A percentile compares a stretch with the other conserved stretches of the same genome.
Evolutionary conservation across 2,113 vertebrate genomes (phyloP).

Genomic region (Brachypodius melanocephalos): DNA sequence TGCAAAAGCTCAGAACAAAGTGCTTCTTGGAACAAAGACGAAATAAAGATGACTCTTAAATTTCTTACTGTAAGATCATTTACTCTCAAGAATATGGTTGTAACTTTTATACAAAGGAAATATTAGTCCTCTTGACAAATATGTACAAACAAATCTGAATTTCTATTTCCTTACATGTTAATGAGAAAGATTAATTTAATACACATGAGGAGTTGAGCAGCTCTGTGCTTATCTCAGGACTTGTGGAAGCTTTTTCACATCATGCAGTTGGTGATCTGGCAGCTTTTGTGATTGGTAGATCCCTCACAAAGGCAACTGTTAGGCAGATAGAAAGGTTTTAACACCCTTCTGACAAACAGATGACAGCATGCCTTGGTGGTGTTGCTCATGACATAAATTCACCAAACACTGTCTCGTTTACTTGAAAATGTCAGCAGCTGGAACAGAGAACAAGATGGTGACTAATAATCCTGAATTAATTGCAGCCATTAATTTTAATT

Average conservation of each 20-base stretch:
- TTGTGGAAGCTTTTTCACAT: not conserved
- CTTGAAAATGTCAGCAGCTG: conserved; percentile 65
- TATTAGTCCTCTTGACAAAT: not conserved
- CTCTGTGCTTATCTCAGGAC: not conserved
- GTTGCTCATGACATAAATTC: conserved; percentile 7
- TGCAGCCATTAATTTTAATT: conserved; percentile 65
- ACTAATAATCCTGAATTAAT: conserved; percentile 64
- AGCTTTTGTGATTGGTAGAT: not conserved
- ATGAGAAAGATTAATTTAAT: conserved; percentile 12
- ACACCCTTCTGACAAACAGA: conserved; percentile 16
- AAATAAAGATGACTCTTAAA: not conserved
- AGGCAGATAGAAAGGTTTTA: conserved; percentile 25
- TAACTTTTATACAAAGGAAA: not conserved
- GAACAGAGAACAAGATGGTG: conserved; percentile 19
- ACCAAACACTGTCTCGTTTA: conserved; percentile 13
- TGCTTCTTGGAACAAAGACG: not conserved
- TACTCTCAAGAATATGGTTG: not conserved
- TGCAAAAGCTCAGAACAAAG: not conserved
- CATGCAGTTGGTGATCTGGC: not conserved
- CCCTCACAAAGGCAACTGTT: not conserved
- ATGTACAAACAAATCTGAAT: not conserved
- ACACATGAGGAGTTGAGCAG: not conserved
- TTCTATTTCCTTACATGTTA: not conserved
- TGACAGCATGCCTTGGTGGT: conserved; percentile 3
- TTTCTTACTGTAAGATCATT: not conserved